These are phyloP conservation scores for Drosophila limbata DNA, from an alignment of 2,888 invertebrate species.

Conservation along the genomic window DNA sequence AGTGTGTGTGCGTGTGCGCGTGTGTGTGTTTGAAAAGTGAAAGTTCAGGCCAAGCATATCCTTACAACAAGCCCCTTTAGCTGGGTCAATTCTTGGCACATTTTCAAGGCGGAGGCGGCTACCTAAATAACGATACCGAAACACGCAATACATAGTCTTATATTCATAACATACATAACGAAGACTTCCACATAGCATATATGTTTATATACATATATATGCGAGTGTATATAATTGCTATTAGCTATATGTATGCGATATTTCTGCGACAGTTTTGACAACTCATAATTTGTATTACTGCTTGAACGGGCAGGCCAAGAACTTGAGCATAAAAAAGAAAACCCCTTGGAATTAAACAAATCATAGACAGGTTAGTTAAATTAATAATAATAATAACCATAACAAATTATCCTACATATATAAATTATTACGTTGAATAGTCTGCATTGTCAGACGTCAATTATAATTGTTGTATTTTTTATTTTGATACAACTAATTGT, in stretches of 20 bases:
- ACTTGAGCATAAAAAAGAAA: conserved; percentile 41
- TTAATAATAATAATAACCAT: conserved; percentile 5
- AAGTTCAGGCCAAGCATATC: conserved; percentile 59
- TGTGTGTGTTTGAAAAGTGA: conserved; percentile 59
- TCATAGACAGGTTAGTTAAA: conserved; percentile 52
- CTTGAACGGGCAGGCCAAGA: conserved; percentile 32
- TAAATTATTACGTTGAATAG: not conserved
- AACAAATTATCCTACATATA: not conserved
- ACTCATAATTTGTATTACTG: conserved; percentile 52
- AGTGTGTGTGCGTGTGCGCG: conserved; percentile 28
- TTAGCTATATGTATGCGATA: conserved; percentile 42
- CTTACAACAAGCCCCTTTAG: conserved; percentile 30
- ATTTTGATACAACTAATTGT: conserved; percentile 25
- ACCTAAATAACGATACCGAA: conserved; percentile 49
- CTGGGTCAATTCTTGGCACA: conserved; percentile 57
- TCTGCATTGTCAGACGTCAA: not conserved
- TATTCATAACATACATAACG: conserved; percentile 11
- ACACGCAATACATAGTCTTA: conserved; percentile 62
- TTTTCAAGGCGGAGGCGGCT: conserved; percentile 27
- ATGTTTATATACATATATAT: conserved; percentile 19
- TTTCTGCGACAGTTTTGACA: conserved; percentile 67
- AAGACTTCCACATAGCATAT: conserved; percentile 29
- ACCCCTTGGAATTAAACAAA: conserved; percentile 50
- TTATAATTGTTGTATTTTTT: conserved; percentile 1
- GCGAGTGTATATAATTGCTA: conserved; percentile 7